phyloP scores from a whole-genome alignment of 2,797 vertebrate species.

The Pseudochromis fuscus region DNA sequence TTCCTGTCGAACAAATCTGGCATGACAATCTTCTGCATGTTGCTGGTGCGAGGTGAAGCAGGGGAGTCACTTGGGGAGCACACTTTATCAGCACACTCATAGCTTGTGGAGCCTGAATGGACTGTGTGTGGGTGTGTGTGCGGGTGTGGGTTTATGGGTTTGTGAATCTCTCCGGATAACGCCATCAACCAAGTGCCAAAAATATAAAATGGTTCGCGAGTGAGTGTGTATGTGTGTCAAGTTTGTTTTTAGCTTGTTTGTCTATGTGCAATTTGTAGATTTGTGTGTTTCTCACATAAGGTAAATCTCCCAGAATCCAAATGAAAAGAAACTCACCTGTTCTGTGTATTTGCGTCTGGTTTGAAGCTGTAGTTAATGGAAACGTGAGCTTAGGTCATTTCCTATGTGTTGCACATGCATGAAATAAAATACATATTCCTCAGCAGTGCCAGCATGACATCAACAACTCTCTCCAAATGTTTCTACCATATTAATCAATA shows the following conservation, averaged over 20 bases:
- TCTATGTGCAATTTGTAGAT: background rate
- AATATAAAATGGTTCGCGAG: slow-evolving; percentile 29
- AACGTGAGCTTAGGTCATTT: background rate
- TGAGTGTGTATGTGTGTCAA: background rate
- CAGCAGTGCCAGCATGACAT: background rate
- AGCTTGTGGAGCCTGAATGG: slow-evolving; percentile 52
- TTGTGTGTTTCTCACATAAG: background rate
- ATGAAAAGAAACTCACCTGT: background rate
- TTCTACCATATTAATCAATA: background rate
- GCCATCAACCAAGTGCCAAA: slow-evolving; percentile 21
- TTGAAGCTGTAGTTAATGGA: background rate
- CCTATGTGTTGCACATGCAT: background rate
- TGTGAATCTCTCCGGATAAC: slow-evolving; percentile 38
- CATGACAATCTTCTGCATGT: slow-evolving; percentile 72
- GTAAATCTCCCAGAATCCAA: background rate
- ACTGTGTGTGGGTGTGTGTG: slow-evolving; percentile 23
- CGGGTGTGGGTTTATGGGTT: slow-evolving; percentile 10
- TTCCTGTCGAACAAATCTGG: slow-evolving; percentile 77
- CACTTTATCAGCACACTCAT: slow-evolving; percentile 63
- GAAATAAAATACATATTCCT: background rate
- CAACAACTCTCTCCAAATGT: slow-evolving; percentile 1
- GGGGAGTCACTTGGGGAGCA: slow-evolving; percentile 49
- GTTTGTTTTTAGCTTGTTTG: background rate
- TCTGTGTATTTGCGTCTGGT: background rate
- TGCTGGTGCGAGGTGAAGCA: slow-evolving; percentile 61